phyloP scores from a whole-genome alignment of 2,113 vertebrate species.

The Donacobius atricapilla region DNA sequence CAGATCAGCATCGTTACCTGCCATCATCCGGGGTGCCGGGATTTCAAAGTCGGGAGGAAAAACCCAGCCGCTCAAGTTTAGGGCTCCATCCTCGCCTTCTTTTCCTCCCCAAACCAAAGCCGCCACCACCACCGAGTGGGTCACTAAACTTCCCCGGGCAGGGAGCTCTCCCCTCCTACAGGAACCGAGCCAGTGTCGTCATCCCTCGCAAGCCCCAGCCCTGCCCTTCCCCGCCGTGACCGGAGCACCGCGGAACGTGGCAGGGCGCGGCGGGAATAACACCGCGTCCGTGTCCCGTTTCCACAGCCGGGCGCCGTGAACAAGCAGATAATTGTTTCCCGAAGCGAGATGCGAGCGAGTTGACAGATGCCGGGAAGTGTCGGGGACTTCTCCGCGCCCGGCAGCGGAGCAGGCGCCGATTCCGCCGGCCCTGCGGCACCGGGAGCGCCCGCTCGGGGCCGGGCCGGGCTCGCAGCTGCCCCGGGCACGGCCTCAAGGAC shows the following conservation, averaged over 20 bases:
- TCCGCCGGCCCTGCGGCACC: neutral
- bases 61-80: neutral
- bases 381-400: neutral
- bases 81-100: neutral
- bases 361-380: neutral
- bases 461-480: neutral
- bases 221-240: neutral
- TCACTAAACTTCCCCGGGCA: neutral
- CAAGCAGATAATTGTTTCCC: neutral
- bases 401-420: neutral
- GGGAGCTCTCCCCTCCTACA: neutral
- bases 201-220: neutral
- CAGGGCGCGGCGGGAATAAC: neutral
- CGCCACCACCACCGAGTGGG: neutral
- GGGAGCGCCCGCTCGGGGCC: neutral
- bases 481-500: neutral
- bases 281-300: neutral
- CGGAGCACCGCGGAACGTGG: neutral
- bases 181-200: neutral
- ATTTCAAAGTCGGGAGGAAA: neutral
- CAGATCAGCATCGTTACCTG: neutral
- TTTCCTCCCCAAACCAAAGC: neutral
- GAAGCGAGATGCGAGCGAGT: neutral
- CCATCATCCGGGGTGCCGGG: accelerated
- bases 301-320: neutral